Evolutionary conservation across 1,140 invertebrate genomes (phyloP), one percentile per base, ranked within the genome.

Genomic region (Trichonephila clavipes): DNA sequence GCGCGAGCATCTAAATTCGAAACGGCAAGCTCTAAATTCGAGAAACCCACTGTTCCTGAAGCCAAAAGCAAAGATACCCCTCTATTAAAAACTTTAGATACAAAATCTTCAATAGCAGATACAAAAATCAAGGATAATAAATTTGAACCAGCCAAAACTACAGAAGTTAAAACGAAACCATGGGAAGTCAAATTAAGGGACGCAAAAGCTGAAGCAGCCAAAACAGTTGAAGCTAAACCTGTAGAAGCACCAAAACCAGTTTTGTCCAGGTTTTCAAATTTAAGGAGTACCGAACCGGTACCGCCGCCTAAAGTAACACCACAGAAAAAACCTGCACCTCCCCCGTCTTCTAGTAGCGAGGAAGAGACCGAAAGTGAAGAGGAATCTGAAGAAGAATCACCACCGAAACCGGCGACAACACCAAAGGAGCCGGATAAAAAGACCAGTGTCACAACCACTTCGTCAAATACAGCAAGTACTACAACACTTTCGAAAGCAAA

Each of bases 401-500:
- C 86, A 58, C 24, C 85, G 10, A 88, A 77, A 88, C 34, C 85
- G 28, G 21, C 7, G 3, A 58, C 62, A 58, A 58, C 51, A 59
- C 62, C 82, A 5, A 92, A 92, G 21, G 90, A 92, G 61, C 40
- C 64, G 40, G 82, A 87, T 58, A 92, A 87, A 62, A 93, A 93
- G 51, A 58, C 21, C 34, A 28, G 8, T 58, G 58, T 18, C 12
- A n/a, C 44, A 51, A 51, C 51, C 7, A 51, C 51, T 51, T 51
- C 51, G 51, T 51, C n/a, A 40, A 51, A n/a, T 24, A 28, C 89
- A 58, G 40, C 51, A 21, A 58, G 0, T 58, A 24, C 58, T 58
- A 34, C 58, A 93, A 40, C 40, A 4, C 7, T 40, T 19, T 34
- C 77, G 24, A 90, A 90, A 90, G 40, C 59, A 44, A 24, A 97